Percentiles rank a stretch among this genome's conserved stretches.
These are phyloP conservation scores for Neoitamus cyanurus DNA, from an alignment of 2,888 invertebrate genomes.

Conservation along the genomic window DNA sequence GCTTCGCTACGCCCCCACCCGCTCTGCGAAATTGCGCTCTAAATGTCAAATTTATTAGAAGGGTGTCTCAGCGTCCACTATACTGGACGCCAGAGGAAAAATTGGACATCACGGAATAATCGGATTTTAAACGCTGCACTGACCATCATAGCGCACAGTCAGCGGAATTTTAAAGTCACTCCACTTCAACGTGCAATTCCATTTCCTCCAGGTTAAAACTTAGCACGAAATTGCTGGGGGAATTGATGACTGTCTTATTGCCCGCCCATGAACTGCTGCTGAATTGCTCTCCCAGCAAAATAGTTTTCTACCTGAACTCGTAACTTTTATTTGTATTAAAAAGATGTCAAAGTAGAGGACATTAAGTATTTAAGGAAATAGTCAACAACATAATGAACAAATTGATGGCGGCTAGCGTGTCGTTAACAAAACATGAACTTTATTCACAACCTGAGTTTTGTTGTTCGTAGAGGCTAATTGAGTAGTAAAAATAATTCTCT, in stretches of 20 bases:
- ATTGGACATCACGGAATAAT: background rate
- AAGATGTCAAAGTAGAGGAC: background rate
- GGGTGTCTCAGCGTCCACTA: background rate
- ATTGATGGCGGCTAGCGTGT: background rate
- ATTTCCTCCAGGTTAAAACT: conserved; percentile 1
- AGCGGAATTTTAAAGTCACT: background rate
- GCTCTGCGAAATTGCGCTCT: background rate
- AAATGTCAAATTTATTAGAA: conserved; percentile 1
- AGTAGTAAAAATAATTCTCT: too few relatives aligned
- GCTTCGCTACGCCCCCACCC: background rate
- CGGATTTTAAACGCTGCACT: background rate
- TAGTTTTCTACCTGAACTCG: background rate
- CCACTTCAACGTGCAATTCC: background rate
- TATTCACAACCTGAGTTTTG: too few relatives aligned
- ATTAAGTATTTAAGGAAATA: background rate
- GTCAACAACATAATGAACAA: background rate
- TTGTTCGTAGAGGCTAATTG: too few relatives aligned
- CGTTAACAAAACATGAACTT: background rate
- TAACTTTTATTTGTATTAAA: background rate
- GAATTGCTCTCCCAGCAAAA: background rate
- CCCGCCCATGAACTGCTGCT: background rate
- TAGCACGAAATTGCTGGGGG: background rate
- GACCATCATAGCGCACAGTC: background rate
- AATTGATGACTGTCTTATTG: background rate
- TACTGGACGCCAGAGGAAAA: background rate